phyloP scores from a whole-genome alignment of 2,113 vertebrate genomes.

The Elachura formosa region DNA sequence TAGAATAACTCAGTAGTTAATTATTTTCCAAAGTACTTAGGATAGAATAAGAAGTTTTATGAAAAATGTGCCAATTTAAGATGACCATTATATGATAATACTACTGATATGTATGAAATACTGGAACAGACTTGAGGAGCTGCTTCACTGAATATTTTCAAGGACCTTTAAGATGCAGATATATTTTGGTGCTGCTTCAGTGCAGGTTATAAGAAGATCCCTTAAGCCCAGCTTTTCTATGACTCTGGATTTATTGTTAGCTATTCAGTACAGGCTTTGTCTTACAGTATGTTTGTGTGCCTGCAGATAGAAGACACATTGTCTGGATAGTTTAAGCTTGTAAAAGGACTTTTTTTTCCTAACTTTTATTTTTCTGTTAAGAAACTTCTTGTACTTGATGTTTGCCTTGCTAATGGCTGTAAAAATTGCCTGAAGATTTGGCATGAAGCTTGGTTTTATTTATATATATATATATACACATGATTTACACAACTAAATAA shows the following conservation, averaged over 20 bases:
- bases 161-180: background rate
- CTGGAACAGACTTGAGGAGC: background rate
- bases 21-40: background rate
- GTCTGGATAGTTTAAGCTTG: background rate
- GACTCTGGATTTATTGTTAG: background rate
- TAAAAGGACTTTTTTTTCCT: background rate
- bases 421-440: constrained; percentile 9
- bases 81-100: background rate
- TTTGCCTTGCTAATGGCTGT: background rate
- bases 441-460: background rate
- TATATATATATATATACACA: background rate
- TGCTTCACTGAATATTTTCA: background rate
- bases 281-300: background rate
- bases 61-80: background rate
- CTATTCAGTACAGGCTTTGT: background rate
- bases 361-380: background rate
- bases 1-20: background rate
- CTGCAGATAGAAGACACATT: background rate
- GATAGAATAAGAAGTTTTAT: background rate
- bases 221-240: background rate
- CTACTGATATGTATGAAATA: background rate
- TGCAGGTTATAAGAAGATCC: background rate
- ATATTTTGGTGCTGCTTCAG: background rate
- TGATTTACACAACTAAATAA: background rate
- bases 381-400: background rate